A percentile compares a stretch with the other conserved stretches of the same genome.
These are phyloP conservation scores for Zaprionus ornatus DNA, from an alignment of 1,140 invertebrate genomes.

Conservation along the genomic window DNA sequence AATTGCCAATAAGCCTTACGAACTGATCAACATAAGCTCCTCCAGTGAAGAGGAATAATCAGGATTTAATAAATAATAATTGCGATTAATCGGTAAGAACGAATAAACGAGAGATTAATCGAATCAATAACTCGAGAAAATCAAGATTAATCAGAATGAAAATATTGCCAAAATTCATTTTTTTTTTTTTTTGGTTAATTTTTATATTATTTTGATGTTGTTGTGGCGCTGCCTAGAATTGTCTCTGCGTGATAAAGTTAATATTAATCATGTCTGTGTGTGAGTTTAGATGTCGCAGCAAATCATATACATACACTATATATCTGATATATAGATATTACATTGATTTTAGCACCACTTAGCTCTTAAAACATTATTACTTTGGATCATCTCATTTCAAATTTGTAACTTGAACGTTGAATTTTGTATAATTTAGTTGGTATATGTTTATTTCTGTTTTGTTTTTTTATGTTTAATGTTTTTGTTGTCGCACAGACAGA, in stretches of 20 bases:
- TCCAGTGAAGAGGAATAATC: slow-evolving; percentile 14
- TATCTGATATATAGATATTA: slow-evolving; percentile 7
- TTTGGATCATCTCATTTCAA: slow-evolving; percentile 41
- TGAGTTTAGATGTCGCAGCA: background rate
- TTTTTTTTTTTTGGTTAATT: slow-evolving; percentile 31
- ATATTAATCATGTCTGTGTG: slow-evolving; percentile 13
- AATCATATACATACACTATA: slow-evolving; percentile 8
- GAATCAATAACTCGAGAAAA: too few relatives aligned
- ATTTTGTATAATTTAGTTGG: slow-evolving; percentile 63
- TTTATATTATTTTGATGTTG: slow-evolving; percentile 37
- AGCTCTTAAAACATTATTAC: slow-evolving; percentile 19
- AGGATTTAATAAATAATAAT: too few relatives aligned
- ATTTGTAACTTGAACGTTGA: slow-evolving; percentile 44
- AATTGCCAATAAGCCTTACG: background rate
- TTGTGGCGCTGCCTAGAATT: slow-evolving; percentile 6
- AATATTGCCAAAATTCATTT: slow-evolving; percentile 19
- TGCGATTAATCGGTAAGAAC: too few relatives aligned
- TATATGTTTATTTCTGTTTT: slow-evolving; percentile 54
- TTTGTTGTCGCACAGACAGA: slow-evolving; percentile 38
- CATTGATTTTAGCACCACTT: slow-evolving; percentile 11
- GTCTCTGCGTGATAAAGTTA: slow-evolving; percentile 17
- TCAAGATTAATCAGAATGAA: slow-evolving; percentile 1
- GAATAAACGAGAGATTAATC: too few relatives aligned
- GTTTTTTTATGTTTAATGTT: slow-evolving; percentile 6
- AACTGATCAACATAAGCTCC: slow-evolving; percentile 11